Percentiles rank a stretch among this genome's conserved stretches.
Conservation (phyloP, 2,797 vertebrate species). For the Melanotaenia parkinsoni region DNA sequence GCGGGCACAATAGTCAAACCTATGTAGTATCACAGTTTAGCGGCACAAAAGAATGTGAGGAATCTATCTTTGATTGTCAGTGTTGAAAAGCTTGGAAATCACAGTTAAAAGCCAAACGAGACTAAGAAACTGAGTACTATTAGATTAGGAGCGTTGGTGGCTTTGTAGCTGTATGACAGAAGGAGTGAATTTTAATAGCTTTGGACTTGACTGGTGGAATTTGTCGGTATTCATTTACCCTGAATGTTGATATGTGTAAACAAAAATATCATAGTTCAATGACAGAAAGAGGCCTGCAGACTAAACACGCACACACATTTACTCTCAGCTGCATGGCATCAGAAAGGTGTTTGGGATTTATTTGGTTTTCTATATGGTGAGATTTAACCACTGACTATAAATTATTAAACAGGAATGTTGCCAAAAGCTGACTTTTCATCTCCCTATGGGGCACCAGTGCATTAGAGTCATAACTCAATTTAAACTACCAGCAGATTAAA, state of each 20-base stretch:
- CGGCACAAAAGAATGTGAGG: constrained; percentile 45
- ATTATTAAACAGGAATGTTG: constrained; percentile 11
- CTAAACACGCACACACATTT: neutral
- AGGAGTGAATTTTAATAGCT: constrained; percentile 22
- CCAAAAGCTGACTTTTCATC: neutral
- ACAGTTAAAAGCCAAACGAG: constrained; percentile 33
- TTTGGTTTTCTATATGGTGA: constrained; percentile 9
- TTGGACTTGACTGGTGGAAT: constrained; percentile 18
- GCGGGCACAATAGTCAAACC: constrained; percentile 54
- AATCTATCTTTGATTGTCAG: constrained; percentile 42
- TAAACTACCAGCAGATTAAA: constrained; percentile 10
- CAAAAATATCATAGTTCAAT: constrained; percentile 33
- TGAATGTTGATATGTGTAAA: constrained; percentile 25
- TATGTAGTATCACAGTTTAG: constrained; percentile 44
- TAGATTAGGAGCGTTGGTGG: constrained; percentile 41
- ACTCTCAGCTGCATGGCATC: neutral
- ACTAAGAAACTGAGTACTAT: constrained; percentile 35
- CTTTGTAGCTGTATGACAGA: constrained; percentile 26
- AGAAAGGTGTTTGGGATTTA: neutral
- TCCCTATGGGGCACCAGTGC: neutral
- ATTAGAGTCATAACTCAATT: constrained; percentile 13
- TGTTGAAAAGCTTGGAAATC: constrained; percentile 55
- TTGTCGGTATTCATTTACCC: constrained; percentile 46
- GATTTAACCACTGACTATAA: constrained; percentile 9
- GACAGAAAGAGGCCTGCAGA: constrained; percentile 28